These are phyloP conservation scores for Scrobipalpa costella DNA, from an alignment of 2,888 invertebrate species.

Conservation along the genomic window DNA sequence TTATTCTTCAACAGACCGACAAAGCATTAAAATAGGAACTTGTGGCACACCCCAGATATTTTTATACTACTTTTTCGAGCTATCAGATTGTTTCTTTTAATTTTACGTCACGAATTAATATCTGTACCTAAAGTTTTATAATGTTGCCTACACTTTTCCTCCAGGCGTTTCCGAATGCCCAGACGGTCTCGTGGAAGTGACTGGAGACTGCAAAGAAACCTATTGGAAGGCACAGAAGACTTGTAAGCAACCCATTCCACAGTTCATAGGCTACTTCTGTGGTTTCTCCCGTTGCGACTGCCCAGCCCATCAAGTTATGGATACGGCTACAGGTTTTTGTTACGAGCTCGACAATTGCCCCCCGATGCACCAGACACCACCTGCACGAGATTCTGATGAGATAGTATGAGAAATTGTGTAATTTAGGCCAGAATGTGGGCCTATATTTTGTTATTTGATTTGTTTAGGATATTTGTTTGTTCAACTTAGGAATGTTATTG, in stretches of 20 bases:
- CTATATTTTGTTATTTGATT: too few species aligned
- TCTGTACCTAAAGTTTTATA: too few species aligned
- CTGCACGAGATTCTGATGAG: background rate
- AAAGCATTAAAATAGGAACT: too few species aligned
- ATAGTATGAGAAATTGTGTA: background rate
- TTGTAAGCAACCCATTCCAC: conserved; percentile 54
- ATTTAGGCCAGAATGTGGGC: background rate
- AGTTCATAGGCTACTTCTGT: conserved; percentile 54
- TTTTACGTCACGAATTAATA: too few species aligned
- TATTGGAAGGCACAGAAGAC: conserved; percentile 60
- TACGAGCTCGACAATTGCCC: conserved; percentile 65
- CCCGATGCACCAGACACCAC: conserved; percentile 30
- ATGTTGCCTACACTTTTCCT: background rate
- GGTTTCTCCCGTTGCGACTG: conserved; percentile 65
- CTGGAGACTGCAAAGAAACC: conserved; percentile 47
- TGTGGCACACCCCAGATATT: too few species aligned
- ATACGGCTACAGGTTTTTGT: conserved; percentile 57
- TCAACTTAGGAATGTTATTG: too few species aligned
- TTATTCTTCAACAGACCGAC: too few species aligned
- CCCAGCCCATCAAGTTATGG: conserved; percentile 52
- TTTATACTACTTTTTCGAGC: too few species aligned
- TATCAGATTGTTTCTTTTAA: too few species aligned
- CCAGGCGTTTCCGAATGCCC: conserved; percentile 60
- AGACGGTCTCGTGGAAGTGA: conserved; percentile 52
- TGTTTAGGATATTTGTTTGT: too few species aligned